Conservation (phyloP, 2,888 invertebrate species). For the Maniola hyperantus region DNA sequence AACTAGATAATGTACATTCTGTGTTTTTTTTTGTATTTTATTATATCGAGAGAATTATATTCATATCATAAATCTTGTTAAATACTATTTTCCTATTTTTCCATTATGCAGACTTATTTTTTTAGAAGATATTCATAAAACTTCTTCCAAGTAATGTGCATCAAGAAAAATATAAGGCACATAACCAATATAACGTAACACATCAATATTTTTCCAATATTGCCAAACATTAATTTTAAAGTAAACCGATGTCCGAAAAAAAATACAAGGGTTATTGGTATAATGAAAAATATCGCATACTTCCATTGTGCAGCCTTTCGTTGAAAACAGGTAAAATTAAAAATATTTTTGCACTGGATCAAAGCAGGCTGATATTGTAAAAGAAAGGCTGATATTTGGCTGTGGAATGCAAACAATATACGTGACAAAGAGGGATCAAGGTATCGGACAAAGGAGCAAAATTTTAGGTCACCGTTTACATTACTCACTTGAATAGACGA, state of each 20-base stretch:
- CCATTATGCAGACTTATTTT: too few relatives aligned
- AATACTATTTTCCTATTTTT: too few relatives aligned
- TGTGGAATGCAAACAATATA: slow-evolving; percentile 38
- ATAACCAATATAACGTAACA: background rate
- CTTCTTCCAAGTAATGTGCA: too few relatives aligned
- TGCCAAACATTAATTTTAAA: background rate
- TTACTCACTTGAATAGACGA: slow-evolving; percentile 35
- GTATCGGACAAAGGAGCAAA: slow-evolving; percentile 37
- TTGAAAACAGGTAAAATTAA: slow-evolving; percentile 17
- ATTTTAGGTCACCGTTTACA: slow-evolving; percentile 42
- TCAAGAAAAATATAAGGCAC: background rate
- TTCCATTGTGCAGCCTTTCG: background rate
- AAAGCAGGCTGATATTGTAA: slow-evolving; percentile 16
- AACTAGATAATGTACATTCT: too few relatives aligned
- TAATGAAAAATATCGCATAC: slow-evolving; percentile 7
- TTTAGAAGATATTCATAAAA: too few relatives aligned
- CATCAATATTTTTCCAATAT: background rate
- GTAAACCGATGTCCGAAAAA: background rate
- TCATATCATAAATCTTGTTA: too few relatives aligned
- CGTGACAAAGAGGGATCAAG: slow-evolving; percentile 35
- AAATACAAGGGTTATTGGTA: background rate
- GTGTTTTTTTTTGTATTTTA: too few relatives aligned
- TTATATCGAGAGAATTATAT: too few relatives aligned
- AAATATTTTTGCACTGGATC: slow-evolving; percentile 5
- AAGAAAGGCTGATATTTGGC: slow-evolving; percentile 26